Percentiles rank a stretch among this genome's conserved stretches.
These are phyloP conservation scores for Asobara japonica DNA, from an alignment of 1,140 invertebrate genomes.

Conservation along the genomic window DNA sequence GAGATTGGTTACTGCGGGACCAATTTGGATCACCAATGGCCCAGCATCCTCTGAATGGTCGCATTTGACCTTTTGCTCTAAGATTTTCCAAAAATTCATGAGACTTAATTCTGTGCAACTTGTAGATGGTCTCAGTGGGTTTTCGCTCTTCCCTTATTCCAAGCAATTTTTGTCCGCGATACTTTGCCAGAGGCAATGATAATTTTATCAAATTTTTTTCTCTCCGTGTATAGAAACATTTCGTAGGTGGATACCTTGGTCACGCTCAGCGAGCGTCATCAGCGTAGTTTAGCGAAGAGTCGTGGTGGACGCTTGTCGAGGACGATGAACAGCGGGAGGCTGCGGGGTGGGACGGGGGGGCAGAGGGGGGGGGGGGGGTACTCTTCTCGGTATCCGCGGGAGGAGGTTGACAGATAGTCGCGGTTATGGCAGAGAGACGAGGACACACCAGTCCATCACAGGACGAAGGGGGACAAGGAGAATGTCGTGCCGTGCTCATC, in stretches of 20 bases:
- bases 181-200: no score
- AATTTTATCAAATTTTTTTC: no score
- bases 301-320: slow-evolving; percentile 39
- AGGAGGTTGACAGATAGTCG: slow-evolving; percentile 14
- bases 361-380: slow-evolving; percentile 33
- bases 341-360: slow-evolving; percentile 2
- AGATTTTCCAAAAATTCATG: no score
- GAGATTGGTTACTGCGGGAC: no score
- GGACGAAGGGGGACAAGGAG: slow-evolving; percentile 54
- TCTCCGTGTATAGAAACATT: no score
- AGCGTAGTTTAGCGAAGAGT: slow-evolving; percentile 54
- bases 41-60: no score
- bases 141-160: no score
- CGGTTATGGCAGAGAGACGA: slow-evolving; percentile 39
- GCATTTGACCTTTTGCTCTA: no score
- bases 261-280: slow-evolving; percentile 54
- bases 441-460: slow-evolving; percentile 48
- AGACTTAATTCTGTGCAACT: no score
- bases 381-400: slow-evolving; percentile 43
- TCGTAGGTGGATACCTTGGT: slow-evolving; percentile 58
- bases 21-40: no score
- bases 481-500: slow-evolving; percentile 65
- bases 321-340: slow-evolving; percentile 16
- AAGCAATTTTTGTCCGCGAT: no score
- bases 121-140: no score